Evolutionary conservation across 2,888 invertebrate genomes (phyloP).

Genomic region (Hypomecis punctinalis): DNA sequence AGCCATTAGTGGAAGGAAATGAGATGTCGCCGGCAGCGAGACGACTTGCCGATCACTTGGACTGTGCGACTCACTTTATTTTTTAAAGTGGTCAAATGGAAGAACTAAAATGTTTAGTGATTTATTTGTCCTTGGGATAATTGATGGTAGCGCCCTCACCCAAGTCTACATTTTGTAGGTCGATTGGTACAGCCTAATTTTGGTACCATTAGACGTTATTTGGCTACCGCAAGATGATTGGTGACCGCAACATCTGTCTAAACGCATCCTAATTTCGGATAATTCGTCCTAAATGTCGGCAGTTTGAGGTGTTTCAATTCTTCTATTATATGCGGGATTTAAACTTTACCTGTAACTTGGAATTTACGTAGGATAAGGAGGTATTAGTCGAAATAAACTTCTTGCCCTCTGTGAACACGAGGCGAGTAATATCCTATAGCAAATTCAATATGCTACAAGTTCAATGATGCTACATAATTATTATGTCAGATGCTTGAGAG

Average conservation of each 20-base stretch:
- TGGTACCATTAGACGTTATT: conserved; percentile 38
- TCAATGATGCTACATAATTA: too few relatives aligned
- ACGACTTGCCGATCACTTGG: conserved; percentile 17
- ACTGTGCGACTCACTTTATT: not conserved
- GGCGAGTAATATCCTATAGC: too few relatives aligned
- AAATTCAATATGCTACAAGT: too few relatives aligned
- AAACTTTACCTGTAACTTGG: too few relatives aligned
- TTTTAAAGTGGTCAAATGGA: not conserved
- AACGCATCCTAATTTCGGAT: conserved; percentile 38
- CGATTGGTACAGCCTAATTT: conserved; percentile 41
- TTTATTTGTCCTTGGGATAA: not conserved
- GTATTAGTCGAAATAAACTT: too few relatives aligned
- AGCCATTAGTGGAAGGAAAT: conserved; percentile 55
- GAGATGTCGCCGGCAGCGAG: conserved; percentile 47
- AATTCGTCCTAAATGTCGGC: conserved; percentile 22
- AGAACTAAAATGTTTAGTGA: not conserved
- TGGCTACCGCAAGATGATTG: conserved; percentile 43
- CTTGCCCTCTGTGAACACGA: too few relatives aligned
- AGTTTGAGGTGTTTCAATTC: not conserved
- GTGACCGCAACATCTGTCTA: conserved; percentile 47
- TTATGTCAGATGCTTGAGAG: too few relatives aligned
- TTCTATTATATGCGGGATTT: not conserved
- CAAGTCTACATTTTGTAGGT: not conserved
- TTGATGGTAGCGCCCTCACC: not conserved
- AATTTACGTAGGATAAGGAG: too few relatives aligned